Evolutionary conservation across 2,113 vertebrate genomes (phyloP), one percentile per base, ranked within the genome.

Genomic region (Sorex araneus): DNA sequence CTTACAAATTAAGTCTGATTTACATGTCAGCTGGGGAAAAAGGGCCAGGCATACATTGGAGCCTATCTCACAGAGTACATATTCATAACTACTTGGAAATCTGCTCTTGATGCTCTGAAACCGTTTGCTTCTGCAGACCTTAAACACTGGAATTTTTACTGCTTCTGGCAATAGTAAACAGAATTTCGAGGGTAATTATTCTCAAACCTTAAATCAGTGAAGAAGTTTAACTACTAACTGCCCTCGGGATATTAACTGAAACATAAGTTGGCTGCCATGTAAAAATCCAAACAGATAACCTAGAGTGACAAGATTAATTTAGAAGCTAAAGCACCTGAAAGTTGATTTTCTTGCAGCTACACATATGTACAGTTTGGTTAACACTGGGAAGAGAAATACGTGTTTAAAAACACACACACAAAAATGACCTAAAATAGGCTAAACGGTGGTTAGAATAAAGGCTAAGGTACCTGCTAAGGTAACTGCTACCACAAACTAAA

Each of bases 121-220:
- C 36, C 69, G 81, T 30, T 47, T 30, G 8, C 50, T 34, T 47
- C 70, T 32, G 8, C 1, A 34, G 40, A 18, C 47, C 15, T 70
- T 60, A 30, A 18, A 57, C 13, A 73, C 3, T 30, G 28, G 30
- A 82, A 5, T 50, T 75, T 27, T 74, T 15, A 43, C 34, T 70
- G 43, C 57, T 75, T 70, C 70, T 76, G 34, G 27, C 13, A 74
- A 71, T 28, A 30, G 16, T 19, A 21, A 74, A 45, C 0, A 69
- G 45, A 86, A 81, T 79, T 34, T 84, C n/a, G 69, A 77, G 23
- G 47, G 27, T 66, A 89, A 71, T 75, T 74, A 66, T 13, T 54
- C 25, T 77, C 45, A 34, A 70, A 69, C 34, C 28, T 40, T 77
- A 57, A 30, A 36, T 73, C n/a, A n/a, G 11, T 28, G 63, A 27